A percentile compares a stretch with the other conserved stretches of the same genome.
These are phyloP conservation scores for Drosophila sordidapex DNA, from an alignment of 2,888 invertebrate genomes.

Conservation along the genomic window DNA sequence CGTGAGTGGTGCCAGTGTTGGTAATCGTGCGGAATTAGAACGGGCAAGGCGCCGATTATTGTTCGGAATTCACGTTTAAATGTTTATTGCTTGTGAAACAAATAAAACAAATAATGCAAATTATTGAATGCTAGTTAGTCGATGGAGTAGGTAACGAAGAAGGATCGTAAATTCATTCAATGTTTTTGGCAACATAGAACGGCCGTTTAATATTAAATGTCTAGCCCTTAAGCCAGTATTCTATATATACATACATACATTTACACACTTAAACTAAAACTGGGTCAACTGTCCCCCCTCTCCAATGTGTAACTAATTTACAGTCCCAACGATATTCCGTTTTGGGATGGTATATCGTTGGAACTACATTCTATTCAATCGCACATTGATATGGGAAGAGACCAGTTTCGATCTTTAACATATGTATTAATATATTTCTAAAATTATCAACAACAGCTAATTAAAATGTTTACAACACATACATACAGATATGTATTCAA, in stretches of 20 bases:
- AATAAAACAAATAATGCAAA: conserved; percentile 7
- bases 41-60: conserved; percentile 28
- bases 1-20: conserved; percentile 9
- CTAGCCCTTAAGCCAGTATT: conserved; percentile 52
- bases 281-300: neutral
- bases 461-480: conserved; percentile 10
- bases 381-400: neutral
- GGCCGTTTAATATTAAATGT: conserved; percentile 29
- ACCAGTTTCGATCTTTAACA: neutral
- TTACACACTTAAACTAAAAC: conserved; percentile 6
- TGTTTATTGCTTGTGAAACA: conserved; percentile 68
- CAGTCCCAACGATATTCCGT: neutral
- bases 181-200: conserved; percentile 20
- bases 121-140: conserved; percentile 11
- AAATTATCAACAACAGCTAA: conserved; percentile 9
- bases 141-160: neutral
- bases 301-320: conserved; percentile 4
- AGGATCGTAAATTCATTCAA: conserved; percentile 16
- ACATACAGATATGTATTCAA: conserved; percentile 27
- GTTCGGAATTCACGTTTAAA: conserved; percentile 65
- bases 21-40: conserved; percentile 6
- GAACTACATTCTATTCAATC: neutral
- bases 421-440: neutral
- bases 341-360: neutral
- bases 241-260: conserved; percentile 15